phyloP scores from a whole-genome alignment of 2,113 vertebrate species.

The Epinephelus fuscoguttatus region DNA sequence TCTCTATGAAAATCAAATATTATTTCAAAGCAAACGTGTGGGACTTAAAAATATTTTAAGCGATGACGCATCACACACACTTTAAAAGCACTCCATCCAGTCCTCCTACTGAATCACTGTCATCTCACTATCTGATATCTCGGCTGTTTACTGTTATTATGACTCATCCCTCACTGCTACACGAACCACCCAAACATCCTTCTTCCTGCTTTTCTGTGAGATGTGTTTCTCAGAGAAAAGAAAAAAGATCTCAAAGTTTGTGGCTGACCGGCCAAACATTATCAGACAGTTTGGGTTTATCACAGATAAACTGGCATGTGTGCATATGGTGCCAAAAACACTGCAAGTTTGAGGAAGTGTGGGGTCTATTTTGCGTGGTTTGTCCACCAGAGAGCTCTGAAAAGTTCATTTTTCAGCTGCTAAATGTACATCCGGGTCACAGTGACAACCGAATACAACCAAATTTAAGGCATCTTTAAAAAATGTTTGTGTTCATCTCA shows the following conservation, averaged over 20 bases:
- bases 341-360: not conserved
- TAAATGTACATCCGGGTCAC: not conserved
- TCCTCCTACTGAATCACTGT: conserved; percentile 30
- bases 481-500: not conserved
- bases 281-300: not conserved
- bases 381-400: not conserved
- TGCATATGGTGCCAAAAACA: too few species aligned
- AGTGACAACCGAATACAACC: too few species aligned
- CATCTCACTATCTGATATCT: conserved; percentile 7
- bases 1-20: not conserved
- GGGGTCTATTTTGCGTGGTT: not conserved
- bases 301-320: not conserved
- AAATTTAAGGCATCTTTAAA: not conserved
- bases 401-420: not conserved
- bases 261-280: too few species aligned
- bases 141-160: conserved; percentile 17
- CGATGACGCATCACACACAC: conserved; percentile 18
- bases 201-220: not conserved
- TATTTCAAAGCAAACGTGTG: not conserved
- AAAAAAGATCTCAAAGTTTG: not conserved
- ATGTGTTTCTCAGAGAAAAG: not conserved
- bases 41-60: not conserved
- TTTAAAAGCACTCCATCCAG: not conserved
- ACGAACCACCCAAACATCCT: not conserved
- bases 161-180: conserved; percentile 26